Evolutionary conservation across 2,888 invertebrate genomes (phyloP).

Genomic region (Notodonta ziczac): DNA sequence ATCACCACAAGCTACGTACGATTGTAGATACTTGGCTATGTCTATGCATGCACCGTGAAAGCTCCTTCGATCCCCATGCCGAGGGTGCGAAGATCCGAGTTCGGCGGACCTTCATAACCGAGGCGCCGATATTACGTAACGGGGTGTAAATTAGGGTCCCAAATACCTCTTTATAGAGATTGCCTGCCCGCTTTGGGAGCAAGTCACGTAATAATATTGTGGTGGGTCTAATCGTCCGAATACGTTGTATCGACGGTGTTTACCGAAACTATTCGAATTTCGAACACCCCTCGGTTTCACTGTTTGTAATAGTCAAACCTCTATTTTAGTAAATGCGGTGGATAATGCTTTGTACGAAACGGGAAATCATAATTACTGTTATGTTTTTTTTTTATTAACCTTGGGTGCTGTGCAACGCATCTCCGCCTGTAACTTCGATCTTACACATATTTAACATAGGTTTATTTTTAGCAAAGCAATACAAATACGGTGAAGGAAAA

Average conservation of each 20-base stretch:
- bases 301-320: not conserved
- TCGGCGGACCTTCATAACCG: slow-evolving; percentile 69
- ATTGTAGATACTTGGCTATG: not conserved
- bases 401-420: too few species aligned
- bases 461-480: too few species aligned
- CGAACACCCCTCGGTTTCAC: slow-evolving; percentile 22
- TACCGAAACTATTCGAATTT: slow-evolving; percentile 47
- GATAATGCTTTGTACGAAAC: not conserved
- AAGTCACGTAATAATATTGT: slow-evolving; percentile 78
- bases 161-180: slow-evolving; percentile 79
- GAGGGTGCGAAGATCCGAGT: slow-evolving; percentile 44
- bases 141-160: slow-evolving; percentile 81
- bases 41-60: slow-evolving; percentile 24
- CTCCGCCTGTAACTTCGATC: too few species aligned
- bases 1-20: too few species aligned
- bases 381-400: too few species aligned
- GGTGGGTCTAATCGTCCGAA: slow-evolving; percentile 65
- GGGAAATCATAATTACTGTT: not conserved
- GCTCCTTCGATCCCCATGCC: slow-evolving; percentile 40
- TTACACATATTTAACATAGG: too few species aligned
- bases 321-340: not conserved
- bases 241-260: slow-evolving; percentile 52
- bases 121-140: slow-evolving; percentile 72
- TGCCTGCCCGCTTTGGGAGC: slow-evolving; percentile 70
- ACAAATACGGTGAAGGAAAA: too few species aligned